Conservation (phyloP, 2,797 vertebrate species). For the Betta splendens region DNA sequence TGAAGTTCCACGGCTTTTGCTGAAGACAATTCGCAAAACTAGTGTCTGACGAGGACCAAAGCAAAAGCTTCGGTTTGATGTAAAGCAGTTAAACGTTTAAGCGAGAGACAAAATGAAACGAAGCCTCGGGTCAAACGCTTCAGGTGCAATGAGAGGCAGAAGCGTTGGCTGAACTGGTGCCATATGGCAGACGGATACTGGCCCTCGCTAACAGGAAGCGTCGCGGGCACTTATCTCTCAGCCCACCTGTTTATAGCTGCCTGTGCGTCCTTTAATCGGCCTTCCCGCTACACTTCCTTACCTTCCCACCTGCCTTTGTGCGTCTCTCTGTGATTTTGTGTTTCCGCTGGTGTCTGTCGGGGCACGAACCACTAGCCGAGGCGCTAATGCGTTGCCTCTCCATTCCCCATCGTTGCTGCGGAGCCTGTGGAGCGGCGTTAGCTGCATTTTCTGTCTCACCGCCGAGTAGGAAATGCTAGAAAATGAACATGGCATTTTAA, state of each 20-base stretch:
- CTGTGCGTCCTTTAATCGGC: conserved; percentile 31
- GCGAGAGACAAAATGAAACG: conserved; percentile 11
- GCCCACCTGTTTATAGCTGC: conserved; percentile 44
- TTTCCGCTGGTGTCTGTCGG: conserved; percentile 6
- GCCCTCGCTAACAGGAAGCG: conserved; percentile 32
- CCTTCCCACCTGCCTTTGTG: conserved; percentile 6
- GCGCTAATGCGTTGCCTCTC: conserved; percentile 15
- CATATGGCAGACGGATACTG: conserved; percentile 50
- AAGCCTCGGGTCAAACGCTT: conserved; percentile 1
- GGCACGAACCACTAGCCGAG: conserved; percentile 18
- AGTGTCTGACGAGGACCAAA: no score
- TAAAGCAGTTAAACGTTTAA: conserved; percentile 1
- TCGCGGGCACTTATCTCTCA: conserved; percentile 44
- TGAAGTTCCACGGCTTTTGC: no score
- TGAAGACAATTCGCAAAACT: no score
- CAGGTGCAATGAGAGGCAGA: neutral
- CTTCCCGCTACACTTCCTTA: neutral
- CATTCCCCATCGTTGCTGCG: conserved; percentile 11
- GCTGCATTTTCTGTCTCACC: conserved; percentile 3
- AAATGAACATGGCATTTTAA: conserved; percentile 19
- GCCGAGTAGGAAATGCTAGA: neutral
- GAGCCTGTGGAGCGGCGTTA: neutral
- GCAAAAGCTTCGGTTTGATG: conserved; percentile 21
- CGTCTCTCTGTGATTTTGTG: conserved; percentile 2
- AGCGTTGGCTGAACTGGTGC: conserved; percentile 17